These are phyloP conservation scores for Ophioderma brevispina DNA, from an alignment of 35 echinoderm and acorn worm species.

Conservation along the genomic window DNA sequence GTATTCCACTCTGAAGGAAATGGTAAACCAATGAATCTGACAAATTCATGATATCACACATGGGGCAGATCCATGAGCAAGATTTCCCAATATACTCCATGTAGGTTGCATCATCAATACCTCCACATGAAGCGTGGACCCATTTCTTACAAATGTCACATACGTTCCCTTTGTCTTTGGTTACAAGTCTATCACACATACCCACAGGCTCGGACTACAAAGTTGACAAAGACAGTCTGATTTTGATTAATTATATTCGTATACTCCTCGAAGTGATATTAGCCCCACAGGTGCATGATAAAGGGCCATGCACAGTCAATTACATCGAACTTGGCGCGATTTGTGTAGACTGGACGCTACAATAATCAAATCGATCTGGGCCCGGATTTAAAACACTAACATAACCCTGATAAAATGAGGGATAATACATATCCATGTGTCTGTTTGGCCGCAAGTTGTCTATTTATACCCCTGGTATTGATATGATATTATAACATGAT, in stretches of 20 bases:
- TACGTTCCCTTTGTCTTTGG: background rate
- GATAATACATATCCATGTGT: background rate
- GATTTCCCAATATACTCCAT: background rate
- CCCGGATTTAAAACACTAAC: background rate
- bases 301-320: background rate
- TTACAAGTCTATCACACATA: background rate
- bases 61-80: constrained; percentile 2
- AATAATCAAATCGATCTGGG: background rate
- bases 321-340: background rate
- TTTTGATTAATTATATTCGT: background rate
- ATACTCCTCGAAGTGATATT: background rate
- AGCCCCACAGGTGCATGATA: background rate
- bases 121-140: background rate
- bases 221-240: background rate
- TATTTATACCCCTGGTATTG: background rate
- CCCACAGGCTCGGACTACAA: constrained; percentile 1
- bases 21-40: constrained; percentile 4
- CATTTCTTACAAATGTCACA: constrained; percentile 7
- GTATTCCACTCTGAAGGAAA: background rate
- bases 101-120: constrained; percentile 15
- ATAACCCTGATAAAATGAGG: background rate
- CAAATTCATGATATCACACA: constrained; percentile 20
- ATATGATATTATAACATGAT: background rate
- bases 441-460: background rate
- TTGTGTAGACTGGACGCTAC: background rate